Base-by-base conservation (phyloP, 1,140 invertebrate genomes). In the Philopotamus ludificatus region DNA sequence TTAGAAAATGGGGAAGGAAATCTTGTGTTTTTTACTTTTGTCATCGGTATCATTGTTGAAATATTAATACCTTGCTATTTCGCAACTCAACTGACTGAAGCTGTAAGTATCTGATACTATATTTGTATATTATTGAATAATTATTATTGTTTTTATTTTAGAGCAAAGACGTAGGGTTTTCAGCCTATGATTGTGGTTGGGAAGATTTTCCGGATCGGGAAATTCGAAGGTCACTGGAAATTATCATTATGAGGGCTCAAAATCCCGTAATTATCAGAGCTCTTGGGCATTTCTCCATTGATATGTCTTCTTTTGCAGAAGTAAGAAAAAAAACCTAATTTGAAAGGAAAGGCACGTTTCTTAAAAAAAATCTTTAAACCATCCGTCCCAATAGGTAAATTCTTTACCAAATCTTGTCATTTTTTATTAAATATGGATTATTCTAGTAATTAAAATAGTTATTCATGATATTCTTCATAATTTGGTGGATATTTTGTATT, bases 161-260 rank as follows among this genome's bases (percentile, higher is more conserved):
- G 28, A 34, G 28, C 28, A 7, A 7, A 34, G 12, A 7, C 4
- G 28, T 34, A 34, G 28, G 4, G 4, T 4, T 7, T 34, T 4
- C 28, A 7, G 28, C 28, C 12, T 34, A 34, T 12, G 12, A 7
- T 4, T 34, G 4, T 7, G 28, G 28, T 12, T 34, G 28, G 28
- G 28, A 34, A 34, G 28, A 34, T 12, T 34, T 34, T 12, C 28
- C 28, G 4, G 28, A 34, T 34, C 4, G 12, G 12, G 28, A 12
- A 21, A 18, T 20, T 51, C n/a, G 49, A 25, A 51, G 7, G 12
- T 10, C 49, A 20, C 22, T 51, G 49, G 49, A 10, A 10, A 22
- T 51, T 4, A 51, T 51, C 21, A 51, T 51, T 3, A 51, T 51
- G 49, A 20, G 49, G n/a, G 49, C 49, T n/a, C 49, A 51, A 20